Evolutionary conservation across 1,140 invertebrate species (phyloP), one percentile per base, ranked within the genome.

Genomic region (Probaryconus sp.): DNA sequence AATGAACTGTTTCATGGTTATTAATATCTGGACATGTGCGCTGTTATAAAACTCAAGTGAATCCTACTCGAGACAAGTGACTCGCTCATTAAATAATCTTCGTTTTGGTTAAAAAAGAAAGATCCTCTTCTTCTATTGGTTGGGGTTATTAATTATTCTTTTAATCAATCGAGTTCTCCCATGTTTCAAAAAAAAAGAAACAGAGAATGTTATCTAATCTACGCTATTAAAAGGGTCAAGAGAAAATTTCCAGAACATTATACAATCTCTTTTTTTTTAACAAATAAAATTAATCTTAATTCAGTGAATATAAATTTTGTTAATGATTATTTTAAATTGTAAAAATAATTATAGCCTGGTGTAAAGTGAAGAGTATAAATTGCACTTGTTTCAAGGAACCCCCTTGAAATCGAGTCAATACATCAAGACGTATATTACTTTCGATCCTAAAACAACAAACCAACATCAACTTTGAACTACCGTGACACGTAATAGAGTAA

Each of bases 391-490:
- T 31, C 21, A n/a, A 31, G 20, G 16, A 70, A 31, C 53, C 31
- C 6, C 26, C 21, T 31, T 2, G n/a, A 58, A 61, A 61, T 38
- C 26, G 26, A 11, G 67, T 61, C 67, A 48, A 70, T 61, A 55
- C 48, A 70, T 70, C 67, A 48, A 30, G 26, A 50, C 33, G 18
- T 33, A 47, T 70, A 70, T 61, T 63, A 70, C 24, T 63, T 21
- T 48, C 50, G 50, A 63, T 70, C 48, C 67, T 64, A 71, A 72
- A 72, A 65, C 60, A 65, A 64, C 69, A 65, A 72, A 65, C 60
- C 68, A 65, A 4, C 37, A 65, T 45, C 51, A 64, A 72, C 69
- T 64, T 53, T 65, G 60, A 72, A 72, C 69, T 51, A 28, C 42
- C 60, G 47, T 60, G 53, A 38, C 69, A 58, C 69, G 69, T 65